Evolutionary conservation across 2,888 invertebrate species (phyloP), one percentile per base, ranked within the genome.

Genomic region (Trissonchulus sp.): DNA sequence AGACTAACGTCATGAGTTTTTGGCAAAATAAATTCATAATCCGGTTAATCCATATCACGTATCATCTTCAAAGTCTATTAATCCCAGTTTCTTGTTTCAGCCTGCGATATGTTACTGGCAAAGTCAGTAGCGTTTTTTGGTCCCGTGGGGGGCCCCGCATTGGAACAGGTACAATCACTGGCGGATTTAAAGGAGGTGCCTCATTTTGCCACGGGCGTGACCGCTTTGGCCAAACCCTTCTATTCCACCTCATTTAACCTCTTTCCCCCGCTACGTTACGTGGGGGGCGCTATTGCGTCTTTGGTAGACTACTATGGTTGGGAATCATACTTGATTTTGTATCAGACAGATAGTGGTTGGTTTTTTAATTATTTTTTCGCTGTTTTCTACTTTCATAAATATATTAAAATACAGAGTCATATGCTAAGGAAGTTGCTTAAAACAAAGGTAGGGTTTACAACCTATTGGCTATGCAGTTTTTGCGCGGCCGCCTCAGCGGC

Each of bases 271-370:
- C 62, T 28, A 31, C 28, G 62, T 23, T 18, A 18, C 30, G 33
- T 77, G 28, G 76, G 76, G 15, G 30, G 30, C 8, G 77, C 74
- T 1, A 34, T 74, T 23, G 74, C 74, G 1, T 35, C 34, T 48
- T 28, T 73, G n/a, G 68, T 77, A 2, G 28, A 36, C 1, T 48
- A 77, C 36, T 77, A 74, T 63, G 62, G 31, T 1, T 77, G 77
- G 77, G 38, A 33, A 15, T 77, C 77, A 68, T 15, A 74, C 37
- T 30, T 76, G 18, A n/a, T 77, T 1, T 34, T 77, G 2, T 77
- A 77, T 65, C 72, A 74, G n/a, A 30, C 60, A 2, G 65, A 69
- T 18, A 33, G 72, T 15, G 76, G 76, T 76, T n/a, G 23, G 28
- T 48, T 48, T n/a, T n/a, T n/a, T n/a, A n/a, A n/a, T n/a, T n/a